A percentile compares a stretch with the other conserved stretches of the same genome.
phyloP scores from a whole-genome alignment of 2,888 invertebrate genomes.

The Mayetiola destructor region DNA sequence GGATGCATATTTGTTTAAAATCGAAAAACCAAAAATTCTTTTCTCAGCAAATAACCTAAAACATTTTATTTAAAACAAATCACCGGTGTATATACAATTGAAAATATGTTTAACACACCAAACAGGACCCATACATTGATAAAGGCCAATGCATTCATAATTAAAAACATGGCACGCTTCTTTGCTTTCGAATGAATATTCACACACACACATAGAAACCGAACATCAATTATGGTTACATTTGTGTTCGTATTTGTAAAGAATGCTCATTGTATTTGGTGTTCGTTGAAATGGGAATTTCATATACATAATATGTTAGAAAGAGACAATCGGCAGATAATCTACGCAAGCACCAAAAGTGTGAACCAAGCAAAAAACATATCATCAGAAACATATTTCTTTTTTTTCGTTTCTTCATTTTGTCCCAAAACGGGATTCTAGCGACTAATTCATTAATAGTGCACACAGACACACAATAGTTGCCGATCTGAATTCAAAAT shows the following conservation, averaged over 20 bases:
- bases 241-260: not conserved
- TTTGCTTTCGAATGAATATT: not conserved
- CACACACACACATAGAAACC: not conserved
- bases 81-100: no score
- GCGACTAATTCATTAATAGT: conserved; percentile 11
- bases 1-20: no score
- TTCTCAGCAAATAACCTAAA: no score
- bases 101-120: no score
- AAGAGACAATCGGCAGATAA: not conserved
- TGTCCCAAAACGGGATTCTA: conserved; percentile 12
- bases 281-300: conserved; percentile 1
- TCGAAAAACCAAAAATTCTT: no score
- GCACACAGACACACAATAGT: conserved; percentile 11
- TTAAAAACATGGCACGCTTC: conserved; percentile 5
- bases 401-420: no score
- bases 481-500: conserved; percentile 27
- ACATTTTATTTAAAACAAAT: no score
- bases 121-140: not conserved
- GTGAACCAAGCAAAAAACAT: not conserved
- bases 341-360: no score
- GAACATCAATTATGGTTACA: not conserved
- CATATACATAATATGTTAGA: not conserved
- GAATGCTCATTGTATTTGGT: conserved; percentile 3
- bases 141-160: not conserved
- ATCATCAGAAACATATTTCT: not conserved